A percentile compares a stretch with the other conserved stretches of the same genome.
Evolutionary conservation across 2,888 invertebrate genomes (phyloP).

Genomic region (Chrysina gloriosa): DNA sequence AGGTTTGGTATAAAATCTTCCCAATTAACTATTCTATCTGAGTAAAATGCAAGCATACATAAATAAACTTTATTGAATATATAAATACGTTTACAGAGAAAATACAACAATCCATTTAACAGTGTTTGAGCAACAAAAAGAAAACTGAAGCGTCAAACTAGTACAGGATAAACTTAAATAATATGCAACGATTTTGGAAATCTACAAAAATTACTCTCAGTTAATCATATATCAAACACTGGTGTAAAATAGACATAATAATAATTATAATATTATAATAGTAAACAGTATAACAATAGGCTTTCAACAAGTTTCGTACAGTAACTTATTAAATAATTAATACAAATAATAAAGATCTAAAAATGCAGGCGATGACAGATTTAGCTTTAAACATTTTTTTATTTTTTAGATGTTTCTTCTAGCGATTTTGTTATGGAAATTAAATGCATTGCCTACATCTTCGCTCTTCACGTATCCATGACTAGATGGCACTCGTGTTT

Average conservation of each 20-base stretch:
- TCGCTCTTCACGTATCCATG: slow-evolving; percentile 46
- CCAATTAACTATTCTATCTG: no score
- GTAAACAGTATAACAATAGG: slow-evolving; percentile 7
- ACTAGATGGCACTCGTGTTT: slow-evolving; percentile 63
- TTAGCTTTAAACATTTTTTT: neutral
- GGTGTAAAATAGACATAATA: slow-evolving; percentile 3
- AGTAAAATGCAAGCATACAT: slow-evolving; percentile 35
- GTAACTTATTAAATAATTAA: slow-evolving; percentile 11
- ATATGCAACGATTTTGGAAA: neutral
- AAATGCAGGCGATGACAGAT: slow-evolving; percentile 1
- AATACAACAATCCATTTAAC: slow-evolving; percentile 42
- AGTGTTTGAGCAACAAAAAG: slow-evolving; percentile 28
- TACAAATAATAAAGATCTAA: neutral
- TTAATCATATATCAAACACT: slow-evolving; percentile 30
- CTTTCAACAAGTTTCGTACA: neutral
- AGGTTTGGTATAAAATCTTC: no score
- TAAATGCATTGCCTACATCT: slow-evolving; percentile 6
- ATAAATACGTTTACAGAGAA: slow-evolving; percentile 40
- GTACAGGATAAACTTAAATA: neutral
- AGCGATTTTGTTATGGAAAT: neutral
- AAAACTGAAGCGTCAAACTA: slow-evolving; percentile 29
- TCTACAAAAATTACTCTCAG: slow-evolving; percentile 13
- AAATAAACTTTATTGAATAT: slow-evolving; percentile 44
- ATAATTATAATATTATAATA: slow-evolving; percentile 11
- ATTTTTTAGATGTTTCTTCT: neutral